Evolutionary conservation across 2,888 invertebrate species (phyloP).

Genomic region (Iselma pallidipennis): DNA sequence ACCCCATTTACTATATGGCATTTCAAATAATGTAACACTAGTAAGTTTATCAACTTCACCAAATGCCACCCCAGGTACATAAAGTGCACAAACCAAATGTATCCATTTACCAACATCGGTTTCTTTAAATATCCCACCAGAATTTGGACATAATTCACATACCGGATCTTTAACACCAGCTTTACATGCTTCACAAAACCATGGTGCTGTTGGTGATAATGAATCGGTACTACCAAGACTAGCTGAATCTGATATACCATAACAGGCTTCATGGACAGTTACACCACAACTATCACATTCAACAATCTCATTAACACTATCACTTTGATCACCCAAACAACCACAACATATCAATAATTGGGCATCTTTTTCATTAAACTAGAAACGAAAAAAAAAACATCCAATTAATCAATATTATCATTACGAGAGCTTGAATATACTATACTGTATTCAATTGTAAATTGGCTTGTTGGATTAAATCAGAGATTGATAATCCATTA

Average conservation of each 20-base stretch:
- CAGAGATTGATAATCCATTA: conserved; percentile 55
- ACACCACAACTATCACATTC: conserved; percentile 97
- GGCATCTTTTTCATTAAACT: conserved; percentile 52
- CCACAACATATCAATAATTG: conserved; percentile 88
- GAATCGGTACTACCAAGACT: conserved; percentile 93
- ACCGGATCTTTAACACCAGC: conserved; percentile 85
- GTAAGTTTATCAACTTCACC: conserved; percentile 91
- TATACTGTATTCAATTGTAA: conserved; percentile 51
- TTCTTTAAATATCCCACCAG: conserved; percentile 90
- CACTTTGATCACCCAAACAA: conserved; percentile 90
- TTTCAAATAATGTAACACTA: conserved; percentile 93
- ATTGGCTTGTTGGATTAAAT: conserved; percentile 59
- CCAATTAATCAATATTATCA: too few species aligned
- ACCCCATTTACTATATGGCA: conserved; percentile 98
- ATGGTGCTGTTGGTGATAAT: conserved; percentile 94
- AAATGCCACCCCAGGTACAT: conserved; percentile 96
- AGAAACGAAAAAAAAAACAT: conserved; percentile 3
- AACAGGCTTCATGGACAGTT: conserved; percentile 96
- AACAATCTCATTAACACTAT: conserved; percentile 93
- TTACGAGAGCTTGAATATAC: too few species aligned
- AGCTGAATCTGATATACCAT: conserved; percentile 90
- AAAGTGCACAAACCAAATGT: conserved; percentile 94
- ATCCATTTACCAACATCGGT: conserved; percentile 99
- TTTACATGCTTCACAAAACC: conserved; percentile 99
- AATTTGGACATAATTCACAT: conserved; percentile 96